Base-by-base conservation (phyloP, 2,888 invertebrate genomes). In the Agrypnus murinus region DNA sequence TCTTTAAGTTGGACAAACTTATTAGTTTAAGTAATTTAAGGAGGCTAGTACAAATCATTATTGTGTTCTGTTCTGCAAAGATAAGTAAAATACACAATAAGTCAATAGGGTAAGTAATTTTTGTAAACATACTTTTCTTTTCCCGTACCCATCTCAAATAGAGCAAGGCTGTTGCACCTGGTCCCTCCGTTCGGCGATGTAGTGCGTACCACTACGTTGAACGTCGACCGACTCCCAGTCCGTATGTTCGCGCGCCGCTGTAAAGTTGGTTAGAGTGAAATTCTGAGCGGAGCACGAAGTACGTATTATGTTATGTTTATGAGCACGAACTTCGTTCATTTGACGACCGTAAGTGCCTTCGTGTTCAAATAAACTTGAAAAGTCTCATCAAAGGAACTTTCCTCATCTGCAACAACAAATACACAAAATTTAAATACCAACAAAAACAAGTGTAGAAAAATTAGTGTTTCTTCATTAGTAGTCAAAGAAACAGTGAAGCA, bases 121-220 rank as follows among this genome's bases (percentile, higher is more conserved):
- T n/a, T n/a, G n/a, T n/a, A n/a, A n/a, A n/a, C n/a, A n/a, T n/a
- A n/a, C n/a, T 48, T 19, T 19, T 53, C 12, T 19, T 1, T 25
- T 31, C 9, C 65, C 71, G 75, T 57, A 43, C 75, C 57, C 66
- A 75, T 69, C 75, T 75, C 70, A 67, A 75, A 58, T 43, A 57
- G 62, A 46, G 65, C 62, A 67, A 71, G 71, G 65, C 62, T 69
- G 73, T 73, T 75, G 73, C 75, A 75, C 75, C 75, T 75, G 75
- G 75, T 73, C 62, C 63, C 57, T 65, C 71, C 62, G 70, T 69
- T 71, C 71, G 67, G 69, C 53, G 60, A 48, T 63, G 71, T 65
- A 64, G 71, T 73, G 71, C 70, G 70, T 71, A 72, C 65, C 65
- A 73, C 60, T 57, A 71, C 68, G 65, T 64, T 69, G 63, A 65